These are phyloP conservation scores for Drosophila navojoa DNA, from an alignment of 1,140 invertebrate genomes.

Conservation along the genomic window DNA sequence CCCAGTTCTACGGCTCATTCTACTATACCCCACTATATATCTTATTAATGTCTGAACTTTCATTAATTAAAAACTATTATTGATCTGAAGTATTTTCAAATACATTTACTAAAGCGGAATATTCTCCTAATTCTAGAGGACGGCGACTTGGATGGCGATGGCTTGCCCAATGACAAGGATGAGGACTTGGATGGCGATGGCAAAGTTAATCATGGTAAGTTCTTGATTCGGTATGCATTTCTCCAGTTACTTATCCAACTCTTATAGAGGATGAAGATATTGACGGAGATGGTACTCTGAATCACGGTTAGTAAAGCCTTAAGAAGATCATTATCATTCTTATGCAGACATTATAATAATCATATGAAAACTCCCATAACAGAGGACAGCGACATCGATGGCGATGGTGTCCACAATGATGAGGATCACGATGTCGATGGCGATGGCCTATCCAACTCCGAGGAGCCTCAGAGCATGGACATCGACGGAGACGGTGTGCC, in stretches of 20 bases:
- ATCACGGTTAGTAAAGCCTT: constrained; percentile 44
- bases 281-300: constrained; percentile 59
- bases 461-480: constrained; percentile 68
- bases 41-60: constrained; percentile 1
- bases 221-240: constrained; percentile 84
- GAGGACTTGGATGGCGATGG: constrained; percentile 77
- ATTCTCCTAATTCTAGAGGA: constrained; percentile 36
- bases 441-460: constrained; percentile 71
- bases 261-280: constrained; percentile 56
- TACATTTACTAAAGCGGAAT: constrained; percentile 1
- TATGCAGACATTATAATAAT: not conserved
- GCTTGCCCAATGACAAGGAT: constrained; percentile 79
- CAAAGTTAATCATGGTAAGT: constrained; percentile 78
- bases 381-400: constrained; percentile 66
- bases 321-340: not conserved
- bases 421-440: constrained; percentile 63
- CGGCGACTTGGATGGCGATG: constrained; percentile 63
- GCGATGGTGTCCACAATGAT: constrained; percentile 69
- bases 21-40: constrained; percentile 3
- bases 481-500: constrained; percentile 83
- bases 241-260: constrained; percentile 65
- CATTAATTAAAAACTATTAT: not conserved
- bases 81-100: not conserved
- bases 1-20: constrained; percentile 7
- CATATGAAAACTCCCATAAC: not conserved